Conservation (phyloP, 1,140 invertebrate genomes). For the Hermetia illucens region DNA sequence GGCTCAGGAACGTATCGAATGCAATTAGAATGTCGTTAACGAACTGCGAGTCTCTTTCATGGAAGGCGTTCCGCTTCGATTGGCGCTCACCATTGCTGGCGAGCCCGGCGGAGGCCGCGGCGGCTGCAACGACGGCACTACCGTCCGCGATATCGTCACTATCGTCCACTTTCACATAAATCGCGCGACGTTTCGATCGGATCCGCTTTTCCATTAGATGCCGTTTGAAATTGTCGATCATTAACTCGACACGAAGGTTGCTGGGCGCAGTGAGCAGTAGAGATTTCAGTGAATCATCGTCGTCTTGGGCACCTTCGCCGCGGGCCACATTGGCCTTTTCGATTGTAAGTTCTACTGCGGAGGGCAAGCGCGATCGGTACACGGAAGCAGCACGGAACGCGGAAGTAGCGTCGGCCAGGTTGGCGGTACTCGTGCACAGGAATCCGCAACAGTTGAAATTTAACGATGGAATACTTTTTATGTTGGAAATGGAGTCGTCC, state of each 20-base stretch:
- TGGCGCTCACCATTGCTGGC: background rate
- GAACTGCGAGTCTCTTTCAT: slow-evolving; percentile 3
- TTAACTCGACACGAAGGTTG: background rate
- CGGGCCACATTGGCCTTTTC: too few relatives aligned
- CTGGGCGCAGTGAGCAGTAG: background rate
- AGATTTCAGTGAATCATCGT: slow-evolving; percentile 7
- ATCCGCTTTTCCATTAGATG: slow-evolving; percentile 6
- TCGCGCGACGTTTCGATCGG: slow-evolving; percentile 4
- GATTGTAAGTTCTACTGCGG: too few relatives aligned
- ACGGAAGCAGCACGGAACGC: too few relatives aligned
- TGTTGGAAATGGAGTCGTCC: slow-evolving; percentile 7
- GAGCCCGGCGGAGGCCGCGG: background rate
- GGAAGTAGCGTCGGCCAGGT: too few relatives aligned
- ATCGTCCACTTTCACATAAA: slow-evolving; percentile 4
- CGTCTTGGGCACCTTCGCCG: too few relatives aligned
- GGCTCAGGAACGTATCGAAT: slow-evolving; percentile 3
- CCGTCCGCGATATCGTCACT: slow-evolving; percentile 1
- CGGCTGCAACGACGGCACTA: too few relatives aligned
- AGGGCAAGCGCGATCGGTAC: too few relatives aligned
- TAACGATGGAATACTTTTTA: slow-evolving; percentile 19
- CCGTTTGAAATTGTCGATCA: slow-evolving; percentile 8
- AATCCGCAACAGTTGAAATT: slow-evolving; percentile 9
- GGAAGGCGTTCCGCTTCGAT: background rate
- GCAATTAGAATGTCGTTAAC: slow-evolving; percentile 4
- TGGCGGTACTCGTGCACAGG: too few relatives aligned